Percentiles rank a stretch among this genome's conserved stretches.
Evolutionary conservation across 2,888 invertebrate species (phyloP).

Genomic region (Tipula vernalis): DNA sequence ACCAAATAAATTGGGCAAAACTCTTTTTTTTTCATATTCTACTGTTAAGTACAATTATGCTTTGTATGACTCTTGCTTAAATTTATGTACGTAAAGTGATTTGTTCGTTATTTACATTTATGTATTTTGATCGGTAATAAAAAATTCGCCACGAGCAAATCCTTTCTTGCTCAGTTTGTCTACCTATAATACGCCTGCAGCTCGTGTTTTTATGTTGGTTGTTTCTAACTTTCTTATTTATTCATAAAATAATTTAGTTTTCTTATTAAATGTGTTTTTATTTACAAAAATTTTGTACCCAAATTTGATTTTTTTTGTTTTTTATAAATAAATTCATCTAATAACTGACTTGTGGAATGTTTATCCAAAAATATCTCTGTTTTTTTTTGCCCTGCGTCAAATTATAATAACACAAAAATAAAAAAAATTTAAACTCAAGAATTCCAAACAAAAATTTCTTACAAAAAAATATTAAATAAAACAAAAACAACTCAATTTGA

Average conservation of each 20-base stretch:
- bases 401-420: not conserved
- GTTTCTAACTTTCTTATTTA: not conserved
- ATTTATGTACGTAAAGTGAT: not conserved
- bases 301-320: not conserved
- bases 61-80: not conserved
- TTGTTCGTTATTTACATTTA: not conserved
- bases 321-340: not conserved
- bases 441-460: not conserved
- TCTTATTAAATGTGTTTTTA: not conserved
- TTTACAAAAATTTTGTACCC: not conserved
- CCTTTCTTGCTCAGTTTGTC: not conserved
- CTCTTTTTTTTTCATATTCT: not conserved
- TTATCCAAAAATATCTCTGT: not conserved
- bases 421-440: not conserved
- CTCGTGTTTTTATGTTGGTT: not conserved
- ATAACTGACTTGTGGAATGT: not conserved
- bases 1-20: not conserved
- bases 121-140: not conserved
- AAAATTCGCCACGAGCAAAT: not conserved
- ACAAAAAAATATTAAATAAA: not conserved
- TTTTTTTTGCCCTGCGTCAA: not conserved
- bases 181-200: not conserved
- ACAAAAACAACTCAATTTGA: not conserved
- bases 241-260: not conserved
- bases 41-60: not conserved